Percentiles rank a stretch among this genome's conserved stretches.
Evolutionary conservation across 1,140 invertebrate genomes (phyloP).

Genomic region (Reticulitermes speratus): DNA sequence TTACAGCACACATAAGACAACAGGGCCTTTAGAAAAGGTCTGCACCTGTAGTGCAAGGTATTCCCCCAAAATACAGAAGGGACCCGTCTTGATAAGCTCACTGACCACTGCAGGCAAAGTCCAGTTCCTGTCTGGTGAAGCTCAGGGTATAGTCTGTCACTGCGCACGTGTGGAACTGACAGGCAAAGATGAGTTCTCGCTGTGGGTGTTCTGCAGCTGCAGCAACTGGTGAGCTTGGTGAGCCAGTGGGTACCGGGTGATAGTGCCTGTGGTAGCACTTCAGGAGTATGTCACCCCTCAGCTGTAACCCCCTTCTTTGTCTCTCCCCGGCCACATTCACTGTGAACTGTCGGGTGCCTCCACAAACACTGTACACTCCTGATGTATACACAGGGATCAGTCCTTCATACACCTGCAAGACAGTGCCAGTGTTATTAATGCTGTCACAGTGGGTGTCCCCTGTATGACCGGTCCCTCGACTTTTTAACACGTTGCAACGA

Average conservation of each 20-base stretch:
- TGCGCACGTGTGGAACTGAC: slow-evolving; percentile 91
- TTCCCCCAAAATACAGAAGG: too few relatives aligned
- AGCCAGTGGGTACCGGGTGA: slow-evolving; percentile 8
- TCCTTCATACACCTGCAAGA: slow-evolving; percentile 77
- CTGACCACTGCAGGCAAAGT: slow-evolving; percentile 76
- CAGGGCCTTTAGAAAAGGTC: too few relatives aligned
- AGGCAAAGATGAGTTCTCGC: slow-evolving; percentile 69
- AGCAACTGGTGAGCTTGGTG: neutral
- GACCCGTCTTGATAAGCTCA: neutral
- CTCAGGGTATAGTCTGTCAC: slow-evolving; percentile 78
- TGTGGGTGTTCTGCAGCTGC: neutral
- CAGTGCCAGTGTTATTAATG: too few relatives aligned
- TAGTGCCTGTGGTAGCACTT: slow-evolving; percentile 79
- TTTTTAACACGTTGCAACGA: too few relatives aligned
- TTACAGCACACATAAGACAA: too few relatives aligned
- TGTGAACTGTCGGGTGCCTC: slow-evolving; percentile 62
- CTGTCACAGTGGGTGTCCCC: too few relatives aligned
- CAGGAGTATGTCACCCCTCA: slow-evolving; percentile 85
- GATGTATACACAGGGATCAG: slow-evolving; percentile 86
- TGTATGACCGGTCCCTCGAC: too few relatives aligned
- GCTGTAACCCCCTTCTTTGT: slow-evolving; percentile 66
- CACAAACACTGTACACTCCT: slow-evolving; percentile 69
- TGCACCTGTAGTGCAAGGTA: too few relatives aligned
- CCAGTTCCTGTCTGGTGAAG: slow-evolving; percentile 82
- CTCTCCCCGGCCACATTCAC: slow-evolving; percentile 62